Conservation (phyloP, 2,113 vertebrate genomes). For the Hipposideros armiger region DNA sequence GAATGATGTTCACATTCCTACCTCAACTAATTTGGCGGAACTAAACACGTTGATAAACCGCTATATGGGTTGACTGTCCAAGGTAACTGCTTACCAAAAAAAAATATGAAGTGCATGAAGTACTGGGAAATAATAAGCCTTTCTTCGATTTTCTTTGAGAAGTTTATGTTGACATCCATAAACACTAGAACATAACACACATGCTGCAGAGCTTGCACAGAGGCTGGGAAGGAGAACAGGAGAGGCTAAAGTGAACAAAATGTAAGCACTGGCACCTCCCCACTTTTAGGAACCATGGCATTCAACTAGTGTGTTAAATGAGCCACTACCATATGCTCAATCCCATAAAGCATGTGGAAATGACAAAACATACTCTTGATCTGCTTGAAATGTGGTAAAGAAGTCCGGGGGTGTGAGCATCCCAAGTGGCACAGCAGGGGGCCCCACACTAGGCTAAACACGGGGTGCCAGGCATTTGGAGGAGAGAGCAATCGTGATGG, state of each 20-base stretch:
- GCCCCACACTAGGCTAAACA: constrained; percentile 46
- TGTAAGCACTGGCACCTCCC: constrained; percentile 11
- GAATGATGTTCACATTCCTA: neutral
- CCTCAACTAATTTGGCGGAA: neutral
- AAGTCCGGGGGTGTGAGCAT: constrained; percentile 64
- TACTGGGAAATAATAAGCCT: neutral
- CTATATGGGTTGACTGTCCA: neutral
- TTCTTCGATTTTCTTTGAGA: neutral
- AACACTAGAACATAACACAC: neutral
- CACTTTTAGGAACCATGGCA: constrained; percentile 9
- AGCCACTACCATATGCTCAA: constrained; percentile 76
- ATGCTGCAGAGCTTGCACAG: neutral
- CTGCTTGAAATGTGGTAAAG: constrained; percentile 70
- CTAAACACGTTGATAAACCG: constrained; percentile 23
- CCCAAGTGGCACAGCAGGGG: constrained; percentile 64
- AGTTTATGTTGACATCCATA: neutral
- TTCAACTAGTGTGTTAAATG: constrained; percentile 77
- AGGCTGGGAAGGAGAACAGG: constrained; percentile 3
- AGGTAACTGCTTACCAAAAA: constrained; percentile 3
- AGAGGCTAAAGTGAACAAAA: constrained; percentile 60
- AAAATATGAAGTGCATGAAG: neutral
- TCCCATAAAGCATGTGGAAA: constrained; percentile 68
- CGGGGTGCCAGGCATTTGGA: neutral
- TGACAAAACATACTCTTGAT: constrained; percentile 77
- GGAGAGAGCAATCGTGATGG: neutral